Percentiles rank a stretch among this genome's conserved stretches.
phyloP scores from a whole-genome alignment of 2,113 vertebrate genomes.

The Calyptommatus sinebrachiatus region DNA sequence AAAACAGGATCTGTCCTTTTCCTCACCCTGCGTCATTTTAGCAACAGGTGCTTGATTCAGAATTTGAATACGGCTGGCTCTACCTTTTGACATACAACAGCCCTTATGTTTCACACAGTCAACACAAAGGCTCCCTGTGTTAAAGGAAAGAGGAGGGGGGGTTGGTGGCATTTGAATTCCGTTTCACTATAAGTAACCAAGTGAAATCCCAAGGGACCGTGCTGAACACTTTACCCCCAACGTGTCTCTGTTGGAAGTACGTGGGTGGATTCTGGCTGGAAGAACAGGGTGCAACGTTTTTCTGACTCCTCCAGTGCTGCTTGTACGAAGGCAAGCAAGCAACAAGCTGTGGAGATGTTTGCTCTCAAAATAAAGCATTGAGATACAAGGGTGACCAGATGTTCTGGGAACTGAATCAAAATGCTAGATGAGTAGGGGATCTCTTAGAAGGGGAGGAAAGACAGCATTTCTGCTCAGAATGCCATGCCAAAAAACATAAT shows the following conservation, averaged over 20 bases:
- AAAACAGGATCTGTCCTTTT: too few species aligned
- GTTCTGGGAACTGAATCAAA: conserved; percentile 46
- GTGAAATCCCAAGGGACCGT: neutral
- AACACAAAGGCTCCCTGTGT: neutral
- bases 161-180: neutral
- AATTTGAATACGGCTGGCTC: neutral
- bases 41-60: neutral
- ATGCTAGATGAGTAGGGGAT: neutral
- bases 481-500: neutral
- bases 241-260: conserved; percentile 8
- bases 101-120: neutral
- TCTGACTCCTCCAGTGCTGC: neutral
- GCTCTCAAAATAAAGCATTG: conserved; percentile 36
- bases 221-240: conserved; percentile 12
- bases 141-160: neutral
- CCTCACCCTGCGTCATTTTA: neutral
- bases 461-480: neutral
- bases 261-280: conserved; percentile 26
- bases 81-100: neutral
- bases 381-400: conserved; percentile 41
- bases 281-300: neutral
- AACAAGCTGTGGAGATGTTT: conserved; percentile 25
- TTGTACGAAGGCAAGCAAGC: conserved; percentile 26
- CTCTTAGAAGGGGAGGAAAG: neutral
- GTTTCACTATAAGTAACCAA: neutral